Base-by-base conservation (phyloP, 2,113 vertebrate species). In the Passer montanus region DNA sequence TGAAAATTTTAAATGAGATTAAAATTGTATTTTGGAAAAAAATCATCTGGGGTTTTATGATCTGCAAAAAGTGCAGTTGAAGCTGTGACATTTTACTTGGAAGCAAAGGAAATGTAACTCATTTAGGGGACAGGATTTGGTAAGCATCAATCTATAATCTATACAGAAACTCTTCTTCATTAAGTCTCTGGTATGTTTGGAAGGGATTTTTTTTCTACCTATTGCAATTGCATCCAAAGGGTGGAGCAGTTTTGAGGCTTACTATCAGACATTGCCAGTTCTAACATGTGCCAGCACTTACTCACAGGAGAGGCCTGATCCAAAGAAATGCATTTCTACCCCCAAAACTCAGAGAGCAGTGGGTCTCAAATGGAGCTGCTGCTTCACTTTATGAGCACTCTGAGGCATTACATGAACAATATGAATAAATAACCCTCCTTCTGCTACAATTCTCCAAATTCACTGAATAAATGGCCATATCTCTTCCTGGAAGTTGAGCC, bases 21-120 rank as follows among this genome's bases (percentile, higher is more conserved):
- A 95, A 97, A 97, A 94, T 69, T 16, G 0, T 93, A 70, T 93
- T 97, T 94, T 72, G 41, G 94, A 93, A 88, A 90, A 20, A 96
- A 86, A 74, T 94, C 31, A 86, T 84, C 75, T 80, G 70, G 31
- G 75, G 21, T 50, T 94, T 87, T 90, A 88, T 95, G 49, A 89
- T 88, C 82, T 95, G 70, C 60, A 94, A 86, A 66, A 85, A 96
- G 49, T 50, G 52, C 60, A 95, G 64, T 33, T 81, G 62, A 72
- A 96, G 80, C 43, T 87, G 47, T 83, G 84, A 72, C 85, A 62
- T 85, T 85, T 79, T 90, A 75, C 72, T 84, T 95, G 69, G 68
- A 83, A 95, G 90, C 37, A 55, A 89, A 89, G 50, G 59, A 64
- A 89, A 85, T 76, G 37, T 21, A 70, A 82, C 28, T 73, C 49